Evolutionary conservation across 2,113 vertebrate genomes (phyloP).

Genomic region (Halichoeres trimaculatus): DNA sequence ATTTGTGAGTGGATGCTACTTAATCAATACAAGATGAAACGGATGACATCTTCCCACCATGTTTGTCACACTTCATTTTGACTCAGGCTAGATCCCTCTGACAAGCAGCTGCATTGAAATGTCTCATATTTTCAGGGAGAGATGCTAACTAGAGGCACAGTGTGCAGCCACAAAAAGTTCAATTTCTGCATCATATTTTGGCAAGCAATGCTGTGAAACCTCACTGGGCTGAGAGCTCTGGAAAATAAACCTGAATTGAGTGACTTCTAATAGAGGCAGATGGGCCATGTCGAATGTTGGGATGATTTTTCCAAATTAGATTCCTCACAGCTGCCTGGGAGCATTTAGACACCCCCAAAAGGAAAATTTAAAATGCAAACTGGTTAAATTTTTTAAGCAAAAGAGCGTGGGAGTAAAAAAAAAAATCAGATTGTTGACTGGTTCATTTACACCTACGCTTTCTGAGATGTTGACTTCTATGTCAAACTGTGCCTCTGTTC

Average conservation of each 20-base stretch:
- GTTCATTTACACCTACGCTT: not conserved
- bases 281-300: constrained; percentile 40
- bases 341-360: constrained; percentile 9
- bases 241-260: constrained; percentile 35
- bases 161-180: not conserved
- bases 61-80: constrained; percentile 24
- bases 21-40: constrained; percentile 30
- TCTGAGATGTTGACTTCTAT: constrained; percentile 7
- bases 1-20: constrained; percentile 13
- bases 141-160: constrained; percentile 25
- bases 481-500: not conserved
- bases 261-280: constrained; percentile 45
- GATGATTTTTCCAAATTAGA: constrained; percentile 28
- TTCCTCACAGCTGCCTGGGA: constrained; percentile 49
- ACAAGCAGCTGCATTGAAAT: constrained; percentile 24
- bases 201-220: constrained; percentile 32
- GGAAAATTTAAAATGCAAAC: constrained; percentile 28
- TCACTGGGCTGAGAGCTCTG: constrained; percentile 20
- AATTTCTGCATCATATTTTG: constrained; percentile 42
- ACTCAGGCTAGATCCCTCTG: not conserved
- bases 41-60: not conserved
- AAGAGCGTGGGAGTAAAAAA: not conserved
- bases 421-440: not conserved
- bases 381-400: not conserved
- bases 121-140: constrained; percentile 23